Evolutionary conservation across 2,113 vertebrate genomes (phyloP).

Genomic region (Stomatorhinus ivindoensis): DNA sequence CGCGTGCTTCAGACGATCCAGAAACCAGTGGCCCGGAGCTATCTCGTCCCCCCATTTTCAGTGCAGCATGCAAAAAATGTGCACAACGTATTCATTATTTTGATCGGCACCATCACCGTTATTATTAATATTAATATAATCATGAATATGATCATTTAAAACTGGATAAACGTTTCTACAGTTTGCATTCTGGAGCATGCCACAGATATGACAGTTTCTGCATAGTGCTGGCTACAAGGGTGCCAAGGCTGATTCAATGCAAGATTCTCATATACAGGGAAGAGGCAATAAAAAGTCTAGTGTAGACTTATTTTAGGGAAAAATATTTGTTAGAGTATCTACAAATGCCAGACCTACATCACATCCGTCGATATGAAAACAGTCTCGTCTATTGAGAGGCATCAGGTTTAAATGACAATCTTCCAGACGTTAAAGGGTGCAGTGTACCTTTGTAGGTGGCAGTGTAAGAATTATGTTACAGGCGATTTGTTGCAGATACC

Average conservation of each 20-base stretch:
- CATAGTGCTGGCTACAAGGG: slow-evolving; percentile 69
- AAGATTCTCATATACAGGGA: slow-evolving; percentile 59
- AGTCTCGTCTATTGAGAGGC: background rate
- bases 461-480: background rate
- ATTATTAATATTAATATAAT: slow-evolving; percentile 19
- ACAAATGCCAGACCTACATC: slow-evolving; percentile 40
- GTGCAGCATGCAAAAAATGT: slow-evolving; percentile 69
- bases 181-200: slow-evolving; percentile 74
- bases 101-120: slow-evolving; percentile 23
- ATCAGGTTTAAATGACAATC: slow-evolving; percentile 3
- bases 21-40: slow-evolving; percentile 43
- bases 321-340: slow-evolving; percentile 47
- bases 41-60: slow-evolving; percentile 40
- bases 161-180: slow-evolving; percentile 60
- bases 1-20: slow-evolving; percentile 40
- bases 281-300: slow-evolving; percentile 41
- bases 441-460: background rate
- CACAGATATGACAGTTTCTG: slow-evolving; percentile 60
- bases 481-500: background rate
- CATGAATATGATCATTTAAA: slow-evolving; percentile 37
- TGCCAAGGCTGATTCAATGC: slow-evolving; percentile 54
- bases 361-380: slow-evolving; percentile 28
- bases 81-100: slow-evolving; percentile 45
- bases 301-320: slow-evolving; percentile 40
- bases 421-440: background rate